A percentile compares a stretch with the other conserved stretches of the same genome.
phyloP scores from a whole-genome alignment of 2,113 vertebrate genomes.

The Otus sunia region DNA sequence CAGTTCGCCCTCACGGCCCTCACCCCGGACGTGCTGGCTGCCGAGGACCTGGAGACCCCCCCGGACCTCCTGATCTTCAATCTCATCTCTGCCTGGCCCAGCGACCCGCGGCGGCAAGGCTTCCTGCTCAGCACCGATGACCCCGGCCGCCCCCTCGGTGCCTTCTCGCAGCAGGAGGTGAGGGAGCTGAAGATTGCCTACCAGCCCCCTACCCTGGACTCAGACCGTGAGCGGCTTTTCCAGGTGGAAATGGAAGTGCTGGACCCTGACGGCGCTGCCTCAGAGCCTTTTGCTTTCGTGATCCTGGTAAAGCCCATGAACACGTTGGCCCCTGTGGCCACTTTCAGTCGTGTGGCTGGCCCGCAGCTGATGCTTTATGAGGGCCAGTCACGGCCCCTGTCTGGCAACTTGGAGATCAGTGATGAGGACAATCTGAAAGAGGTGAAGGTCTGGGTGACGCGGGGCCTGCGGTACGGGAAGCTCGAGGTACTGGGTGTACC shows the following conservation, averaged over 20 bases:
- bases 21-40: slow-evolving; percentile 46
- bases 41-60: slow-evolving; percentile 51
- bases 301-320: slow-evolving; percentile 84
- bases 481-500: slow-evolving; percentile 66
- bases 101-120: neutral
- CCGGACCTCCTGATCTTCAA: slow-evolving; percentile 62
- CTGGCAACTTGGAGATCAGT: slow-evolving; percentile 78
- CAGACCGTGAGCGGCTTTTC: slow-evolving; percentile 74
- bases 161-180: slow-evolving; percentile 80
- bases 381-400: slow-evolving; percentile 78
- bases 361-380: slow-evolving; percentile 78
- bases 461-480: slow-evolving; percentile 76
- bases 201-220: slow-evolving; percentile 75
- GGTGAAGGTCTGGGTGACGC: slow-evolving; percentile 72
- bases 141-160: slow-evolving; percentile 71
- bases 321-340: slow-evolving; percentile 76
- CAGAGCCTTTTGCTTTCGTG: slow-evolving; percentile 80
- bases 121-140: slow-evolving; percentile 81
- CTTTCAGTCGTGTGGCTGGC: slow-evolving; percentile 62
- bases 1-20: slow-evolving; percentile 60
- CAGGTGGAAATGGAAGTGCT: slow-evolving; percentile 81
- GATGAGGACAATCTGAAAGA: slow-evolving; percentile 79
- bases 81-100: slow-evolving; percentile 7
- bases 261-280: slow-evolving; percentile 76
- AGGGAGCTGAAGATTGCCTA: slow-evolving; percentile 81